These are phyloP conservation scores for Caenorhabditis sp. DNA, from an alignment of 2,888 invertebrate species.

Conservation along the genomic window DNA sequence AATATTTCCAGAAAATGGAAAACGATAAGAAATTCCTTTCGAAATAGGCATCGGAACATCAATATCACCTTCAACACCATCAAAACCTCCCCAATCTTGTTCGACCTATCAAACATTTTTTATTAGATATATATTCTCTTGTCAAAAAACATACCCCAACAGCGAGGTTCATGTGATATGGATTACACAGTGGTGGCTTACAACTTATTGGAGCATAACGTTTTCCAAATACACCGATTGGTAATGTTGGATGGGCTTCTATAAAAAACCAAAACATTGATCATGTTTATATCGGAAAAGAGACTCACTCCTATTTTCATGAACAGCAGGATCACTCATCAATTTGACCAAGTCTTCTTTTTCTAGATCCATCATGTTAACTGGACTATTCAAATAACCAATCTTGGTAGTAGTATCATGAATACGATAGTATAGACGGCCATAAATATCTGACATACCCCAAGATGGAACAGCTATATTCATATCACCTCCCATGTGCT, in stretches of 20 bases:
- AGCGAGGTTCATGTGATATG: slow-evolving; percentile 52
- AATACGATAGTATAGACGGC: slow-evolving; percentile 49
- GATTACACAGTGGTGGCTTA: slow-evolving; percentile 58
- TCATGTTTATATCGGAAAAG: not conserved
- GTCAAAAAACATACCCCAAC: slow-evolving; percentile 53
- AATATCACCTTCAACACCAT: slow-evolving; percentile 63
- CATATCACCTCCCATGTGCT: slow-evolving; percentile 64
- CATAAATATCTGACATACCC: slow-evolving; percentile 62
- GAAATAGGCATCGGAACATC: slow-evolving; percentile 60
- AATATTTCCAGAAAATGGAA: slow-evolving; percentile 62
- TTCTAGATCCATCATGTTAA: slow-evolving; percentile 63
- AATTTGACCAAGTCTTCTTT: slow-evolving; percentile 57
- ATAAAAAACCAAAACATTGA: not conserved
- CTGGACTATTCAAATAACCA: slow-evolving; percentile 61
- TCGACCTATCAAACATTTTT: slow-evolving; percentile 39
- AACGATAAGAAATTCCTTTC: slow-evolving; percentile 60
- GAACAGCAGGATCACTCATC: slow-evolving; percentile 53
- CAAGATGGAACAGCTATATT: slow-evolving; percentile 61
- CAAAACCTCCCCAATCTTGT: slow-evolving; percentile 58
- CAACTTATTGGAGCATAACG: slow-evolving; percentile 53
- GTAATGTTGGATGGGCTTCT: slow-evolving; percentile 49
- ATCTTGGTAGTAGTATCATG: slow-evolving; percentile 57
- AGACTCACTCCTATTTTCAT: slow-evolving; percentile 52
- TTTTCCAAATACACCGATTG: slow-evolving; percentile 52
- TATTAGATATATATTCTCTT: too few species aligned